Conservation (phyloP, 2,888 invertebrate genomes). For the Laothoe populi region DNA sequence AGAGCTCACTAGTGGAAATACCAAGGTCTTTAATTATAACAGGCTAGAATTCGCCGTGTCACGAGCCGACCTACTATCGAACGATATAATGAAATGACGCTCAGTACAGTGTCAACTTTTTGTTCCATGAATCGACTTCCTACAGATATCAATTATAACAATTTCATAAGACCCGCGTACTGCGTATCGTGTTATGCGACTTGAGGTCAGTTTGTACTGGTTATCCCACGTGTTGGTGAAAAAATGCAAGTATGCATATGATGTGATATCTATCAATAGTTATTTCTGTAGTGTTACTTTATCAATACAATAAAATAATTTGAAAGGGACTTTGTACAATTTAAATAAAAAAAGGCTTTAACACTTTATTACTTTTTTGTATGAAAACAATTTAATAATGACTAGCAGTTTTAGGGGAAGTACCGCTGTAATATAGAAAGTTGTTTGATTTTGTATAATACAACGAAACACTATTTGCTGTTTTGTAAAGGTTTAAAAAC, state of each 20-base stretch:
- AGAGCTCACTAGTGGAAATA: conserved; percentile 60
- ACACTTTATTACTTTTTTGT: not conserved
- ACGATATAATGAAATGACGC: conserved; percentile 37
- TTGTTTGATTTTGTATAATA: too few relatives aligned
- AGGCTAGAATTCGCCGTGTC: conserved; percentile 56
- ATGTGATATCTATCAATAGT: not conserved
- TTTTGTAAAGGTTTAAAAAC: too few relatives aligned
- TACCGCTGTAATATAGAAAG: not conserved
- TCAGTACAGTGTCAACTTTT: conserved; percentile 35
- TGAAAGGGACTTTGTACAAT: conserved; percentile 2
- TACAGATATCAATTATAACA: conserved; percentile 30
- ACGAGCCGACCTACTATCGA: conserved; percentile 42
- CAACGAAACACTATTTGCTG: too few relatives aligned
- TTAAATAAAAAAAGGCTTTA: not conserved
- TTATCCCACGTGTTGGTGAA: not conserved
- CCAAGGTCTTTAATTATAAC: conserved; percentile 76
- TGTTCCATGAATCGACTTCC: conserved; percentile 38
- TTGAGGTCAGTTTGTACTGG: conserved; percentile 3
- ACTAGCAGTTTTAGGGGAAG: not conserved
- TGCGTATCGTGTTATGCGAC: not conserved
- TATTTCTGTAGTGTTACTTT: not conserved
- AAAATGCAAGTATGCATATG: not conserved
- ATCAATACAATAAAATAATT: not conserved
- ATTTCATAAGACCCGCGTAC: conserved; percentile 4
- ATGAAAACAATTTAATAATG: not conserved